Percentiles rank a stretch among this genome's conserved stretches.
Evolutionary conservation across 2,113 vertebrate species (phyloP).

Genomic region (Balaenoptera acutorostrata): DNA sequence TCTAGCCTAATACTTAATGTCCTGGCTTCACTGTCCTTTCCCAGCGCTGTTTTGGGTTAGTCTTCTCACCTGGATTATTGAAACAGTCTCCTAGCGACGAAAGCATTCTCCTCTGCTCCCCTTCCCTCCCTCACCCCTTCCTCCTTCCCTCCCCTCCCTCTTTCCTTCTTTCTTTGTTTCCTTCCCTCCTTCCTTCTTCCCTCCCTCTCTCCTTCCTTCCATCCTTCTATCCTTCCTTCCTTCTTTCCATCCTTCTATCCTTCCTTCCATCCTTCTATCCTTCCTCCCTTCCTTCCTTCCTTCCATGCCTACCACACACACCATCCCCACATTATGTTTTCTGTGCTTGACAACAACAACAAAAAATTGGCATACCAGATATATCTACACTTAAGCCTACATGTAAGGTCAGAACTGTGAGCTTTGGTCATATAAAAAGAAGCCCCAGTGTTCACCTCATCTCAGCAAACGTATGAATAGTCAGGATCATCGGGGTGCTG

Average conservation of each 20-base stretch:
- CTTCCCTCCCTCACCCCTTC: background rate
- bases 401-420: background rate
- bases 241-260: too few species aligned
- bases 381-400: background rate
- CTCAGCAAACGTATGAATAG: background rate
- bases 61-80: too few species aligned
- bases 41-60: background rate
- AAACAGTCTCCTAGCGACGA: background rate
- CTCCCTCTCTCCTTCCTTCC: too few species aligned
- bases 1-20: background rate
- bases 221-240: background rate
- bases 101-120: rapidly evolving
- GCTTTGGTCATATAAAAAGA: background rate
- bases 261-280: background rate
- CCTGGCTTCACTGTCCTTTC: rapidly evolving
- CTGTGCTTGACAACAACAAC: background rate
- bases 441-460: background rate
- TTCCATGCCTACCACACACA: background rate
- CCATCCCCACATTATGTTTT: too few species aligned
- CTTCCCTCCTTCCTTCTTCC: too few species aligned
- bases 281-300: too few species aligned
- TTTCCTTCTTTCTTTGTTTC: background rate
- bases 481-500: background rate
- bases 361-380: background rate
- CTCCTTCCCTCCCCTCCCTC: background rate